Evolutionary conservation across 2,797 vertebrate species (phyloP).

Genomic region (Meriones psammophilus): DNA sequence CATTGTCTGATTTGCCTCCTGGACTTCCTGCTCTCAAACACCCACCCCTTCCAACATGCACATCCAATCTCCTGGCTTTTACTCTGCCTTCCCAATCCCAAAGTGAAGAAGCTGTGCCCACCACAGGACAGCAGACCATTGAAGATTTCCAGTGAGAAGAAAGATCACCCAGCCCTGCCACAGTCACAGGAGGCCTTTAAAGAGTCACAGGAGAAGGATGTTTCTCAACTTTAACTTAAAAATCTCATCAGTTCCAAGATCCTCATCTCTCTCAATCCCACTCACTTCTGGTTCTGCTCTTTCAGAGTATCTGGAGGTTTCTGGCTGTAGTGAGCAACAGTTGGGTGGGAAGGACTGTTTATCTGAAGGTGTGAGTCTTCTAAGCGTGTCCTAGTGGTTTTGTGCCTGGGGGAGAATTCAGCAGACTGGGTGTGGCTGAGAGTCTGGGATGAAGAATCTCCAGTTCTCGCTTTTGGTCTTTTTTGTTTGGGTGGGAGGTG

Average conservation of each 20-base stretch:
- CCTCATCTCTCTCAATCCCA: slow-evolving; percentile 17
- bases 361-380: slow-evolving; percentile 13
- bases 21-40: slow-evolving; percentile 71
- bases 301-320: not conserved
- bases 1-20: slow-evolving; percentile 77
- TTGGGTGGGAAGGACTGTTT: not conserved
- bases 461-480: not conserved
- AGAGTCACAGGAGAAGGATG: not conserved
- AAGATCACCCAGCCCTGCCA: not conserved
- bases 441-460: not conserved
- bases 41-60: not conserved
- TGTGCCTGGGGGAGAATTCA: slow-evolving; percentile 28
- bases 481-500: not conserved
- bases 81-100: not conserved
- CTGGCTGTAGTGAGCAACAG: slow-evolving; percentile 46
- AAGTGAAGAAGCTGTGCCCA: not conserved
- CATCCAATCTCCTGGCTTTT: not conserved
- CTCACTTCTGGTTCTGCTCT: not conserved
- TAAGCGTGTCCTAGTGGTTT: not conserved
- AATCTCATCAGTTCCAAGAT: not conserved
- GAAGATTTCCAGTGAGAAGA: not conserved
- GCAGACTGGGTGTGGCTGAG: slow-evolving; percentile 34
- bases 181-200: not conserved
- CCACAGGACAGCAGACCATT: not conserved
- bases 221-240: not conserved